phyloP scores from a whole-genome alignment of 2,888 invertebrate species.

The Xanthorhoe designata region DNA sequence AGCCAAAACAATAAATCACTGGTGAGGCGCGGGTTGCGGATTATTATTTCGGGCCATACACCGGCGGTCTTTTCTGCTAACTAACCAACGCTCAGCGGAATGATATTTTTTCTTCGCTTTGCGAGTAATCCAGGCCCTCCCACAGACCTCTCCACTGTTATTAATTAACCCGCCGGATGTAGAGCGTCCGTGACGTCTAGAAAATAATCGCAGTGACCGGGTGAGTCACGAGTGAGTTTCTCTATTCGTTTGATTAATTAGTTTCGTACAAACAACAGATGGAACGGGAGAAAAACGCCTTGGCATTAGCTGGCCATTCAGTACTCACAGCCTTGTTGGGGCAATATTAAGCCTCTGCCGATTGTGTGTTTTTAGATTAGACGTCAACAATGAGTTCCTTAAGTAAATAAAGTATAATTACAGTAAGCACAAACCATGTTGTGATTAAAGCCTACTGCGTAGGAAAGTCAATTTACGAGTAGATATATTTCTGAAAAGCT shows the following conservation, averaged over 20 bases:
- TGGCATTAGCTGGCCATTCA: constrained; percentile 22
- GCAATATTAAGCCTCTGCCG: constrained; percentile 1
- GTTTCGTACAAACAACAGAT: constrained; percentile 27
- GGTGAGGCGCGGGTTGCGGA: constrained; percentile 69
- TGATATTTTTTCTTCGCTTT: constrained; percentile 68
- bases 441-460: not conserved
- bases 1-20: constrained; percentile 82
- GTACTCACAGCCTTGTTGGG: constrained; percentile 12
- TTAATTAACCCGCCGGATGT: constrained; percentile 72
- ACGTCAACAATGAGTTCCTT: not conserved
- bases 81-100: constrained; percentile 70
- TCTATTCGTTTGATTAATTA: constrained; percentile 34
- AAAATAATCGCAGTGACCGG: constrained; percentile 58
- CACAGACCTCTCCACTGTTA: constrained; percentile 64
- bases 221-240: constrained; percentile 48
- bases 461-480: not conserved
- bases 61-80: constrained; percentile 71
- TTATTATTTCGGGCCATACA: constrained; percentile 79
- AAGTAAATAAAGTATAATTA: not conserved
- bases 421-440: not conserved
- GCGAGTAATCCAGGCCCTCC: constrained; percentile 49
- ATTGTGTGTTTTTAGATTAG: constrained; percentile 9
- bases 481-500: too few species aligned
- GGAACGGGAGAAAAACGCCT: constrained; percentile 28
- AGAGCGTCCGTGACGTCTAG: constrained; percentile 60